Conservation (phyloP, 53 echinoderm and acorn worm species). For the Henricia sp. region DNA sequence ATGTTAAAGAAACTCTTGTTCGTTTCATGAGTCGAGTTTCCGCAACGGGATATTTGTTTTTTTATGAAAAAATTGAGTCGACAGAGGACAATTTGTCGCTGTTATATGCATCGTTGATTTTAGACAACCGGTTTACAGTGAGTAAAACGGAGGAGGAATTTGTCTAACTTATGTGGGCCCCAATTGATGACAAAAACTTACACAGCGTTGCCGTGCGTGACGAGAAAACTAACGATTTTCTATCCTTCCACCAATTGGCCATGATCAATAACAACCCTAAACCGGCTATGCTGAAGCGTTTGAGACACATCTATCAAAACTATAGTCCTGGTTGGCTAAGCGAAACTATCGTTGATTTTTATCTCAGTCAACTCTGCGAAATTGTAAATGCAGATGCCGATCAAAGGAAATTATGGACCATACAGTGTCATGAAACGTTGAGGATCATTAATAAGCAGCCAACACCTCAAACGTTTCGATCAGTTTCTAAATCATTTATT, state of each 20-base stretch:
- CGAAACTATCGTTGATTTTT: constrained; percentile 1
- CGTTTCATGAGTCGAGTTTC: not conserved
- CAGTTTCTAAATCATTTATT: no score
- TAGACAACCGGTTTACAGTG: not conserved
- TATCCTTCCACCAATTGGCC: constrained; percentile 21
- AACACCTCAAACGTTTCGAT: constrained; percentile 11
- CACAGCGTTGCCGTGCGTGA: constrained; percentile 7
- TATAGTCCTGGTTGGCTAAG: constrained; percentile 5
- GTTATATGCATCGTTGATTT: not conserved
- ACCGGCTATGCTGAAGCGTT: not conserved
- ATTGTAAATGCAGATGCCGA: not conserved
- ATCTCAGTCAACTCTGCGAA: constrained; percentile 1
- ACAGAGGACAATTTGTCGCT: not conserved
- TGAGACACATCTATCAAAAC: not conserved
- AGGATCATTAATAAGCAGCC: not conserved
- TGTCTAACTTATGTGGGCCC: not conserved
- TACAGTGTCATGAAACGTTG: not conserved
- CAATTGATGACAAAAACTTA: constrained; percentile 3
- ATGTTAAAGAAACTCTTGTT: not conserved
- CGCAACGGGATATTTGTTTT: constrained; percentile 11
- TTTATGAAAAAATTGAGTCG: not conserved
- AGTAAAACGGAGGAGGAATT: not conserved
- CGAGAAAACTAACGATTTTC: constrained; percentile 1
- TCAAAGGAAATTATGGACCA: not conserved
- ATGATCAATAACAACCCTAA: constrained; percentile 5